Evolutionary conservation across 2,797 vertebrate genomes (phyloP), one percentile per base, ranked within the genome.

Genomic region (Phalanger gymnotis): DNA sequence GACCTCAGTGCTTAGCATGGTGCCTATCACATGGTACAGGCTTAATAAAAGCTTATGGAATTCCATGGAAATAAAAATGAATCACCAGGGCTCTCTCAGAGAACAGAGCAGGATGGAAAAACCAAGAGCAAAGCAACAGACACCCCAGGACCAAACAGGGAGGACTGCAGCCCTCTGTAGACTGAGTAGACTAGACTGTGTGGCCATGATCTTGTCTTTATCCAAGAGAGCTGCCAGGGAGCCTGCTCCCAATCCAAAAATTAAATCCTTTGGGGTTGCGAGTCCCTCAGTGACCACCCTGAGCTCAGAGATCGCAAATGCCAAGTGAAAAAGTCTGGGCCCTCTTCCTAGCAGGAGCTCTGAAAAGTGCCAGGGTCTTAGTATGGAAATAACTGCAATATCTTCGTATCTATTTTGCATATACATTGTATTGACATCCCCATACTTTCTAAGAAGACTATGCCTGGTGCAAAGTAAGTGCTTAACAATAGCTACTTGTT

Each of bases 351-450:
- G 34, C 34, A 40, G 34, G 58, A 40, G 5, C 16, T 73, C 34
- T n/a, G 61, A 19, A 22, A 73, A 73, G 34, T 40, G 40, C n/a
- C n/a, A 22, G 19, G n/a, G 7, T 25, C n/a, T 25, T 25, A 22
- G n/a, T 22, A 81, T 25, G 19, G 19, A 47, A 81, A 81, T 22
- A 25, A 19, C 40, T 40, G 16, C n/a, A 40, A 40, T 34, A 66
- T 25, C 66, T 81, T 25, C 40, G 34, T 25, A 25, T 22, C 25
- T 22, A 40, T 10, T 81, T 81, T 40, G 19, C 19, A 40, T 25
- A 3, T 81, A 47, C 6, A 0, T 47, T 7, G 34, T 40, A 34
- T 66, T 1, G 0, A n/a, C 28, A 16, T 5, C 31, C 19, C 5
- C 0, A 0, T 7, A 40, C n/a, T 81, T 47, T 14, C n/a, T 14